Base-by-base conservation (phyloP, 1,140 invertebrate genomes). In the Varroa destructor region DNA sequence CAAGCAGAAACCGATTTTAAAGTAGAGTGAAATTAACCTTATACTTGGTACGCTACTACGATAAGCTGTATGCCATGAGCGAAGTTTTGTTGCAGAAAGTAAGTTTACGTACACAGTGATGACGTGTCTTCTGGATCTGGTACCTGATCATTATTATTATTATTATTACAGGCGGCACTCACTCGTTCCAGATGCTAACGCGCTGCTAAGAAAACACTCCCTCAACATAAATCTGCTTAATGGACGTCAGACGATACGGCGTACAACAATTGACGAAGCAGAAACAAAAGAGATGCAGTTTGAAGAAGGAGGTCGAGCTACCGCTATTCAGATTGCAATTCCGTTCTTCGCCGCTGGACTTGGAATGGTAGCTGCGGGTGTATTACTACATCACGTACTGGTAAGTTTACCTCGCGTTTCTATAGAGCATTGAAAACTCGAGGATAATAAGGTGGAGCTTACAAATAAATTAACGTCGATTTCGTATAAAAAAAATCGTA, bases 271-370 rank as follows among this genome's bases (percentile, higher is more conserved):
- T 46, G 61, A 67, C 46, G 61, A 67, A 37, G 61, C 61, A 5
- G 61, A 67, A 46, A 67, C 61, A 46, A 67, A 67, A 8, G 61
- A 67, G 40, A 67, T 67, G 61, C 61, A 67, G 12, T 67, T 67
- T 46, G 61, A 67, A 46, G 61, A 67, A 37, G 14, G 40, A 4
- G 61, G 40, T 2, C 40, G 46, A 46, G 61, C 61, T 67, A 67
- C 61, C 37, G 61, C 61, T 2, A 40, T 67, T 37, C 61, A 67
- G 37, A 67, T 67, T 12, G 40, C 46, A 40, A 67, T 67, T 67
- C 61, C 61, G 10, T 67, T 67, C 61, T 37, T 67, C 40, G 61
- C 61, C 12, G 61, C 61, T 25, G 61, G 61, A 12, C 61, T 67
- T 2, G 61, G 61, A 43, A 67, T 67, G 61, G 61, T 67, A 25